Evolutionary conservation across 2,888 invertebrate species (phyloP).

Genomic region (Fissipunctia ypsillon): DNA sequence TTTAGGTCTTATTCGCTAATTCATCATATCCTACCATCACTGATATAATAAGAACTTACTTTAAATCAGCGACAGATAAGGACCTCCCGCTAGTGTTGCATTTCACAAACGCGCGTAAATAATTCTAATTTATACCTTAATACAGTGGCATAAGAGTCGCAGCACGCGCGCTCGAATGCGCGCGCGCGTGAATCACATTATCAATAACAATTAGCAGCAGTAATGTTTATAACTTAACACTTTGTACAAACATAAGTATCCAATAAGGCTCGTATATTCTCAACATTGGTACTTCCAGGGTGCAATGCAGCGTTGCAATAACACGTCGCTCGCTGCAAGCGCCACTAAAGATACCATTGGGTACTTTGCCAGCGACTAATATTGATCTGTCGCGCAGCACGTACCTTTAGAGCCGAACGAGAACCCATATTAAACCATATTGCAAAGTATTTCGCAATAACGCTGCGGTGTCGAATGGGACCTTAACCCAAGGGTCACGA

Average conservation of each 20-base stretch:
- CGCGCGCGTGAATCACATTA: neutral
- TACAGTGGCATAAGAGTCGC: conserved; percentile 8
- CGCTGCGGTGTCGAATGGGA: conserved; percentile 5
- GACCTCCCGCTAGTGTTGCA: neutral
- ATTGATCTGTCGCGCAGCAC: neutral
- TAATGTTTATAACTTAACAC: conserved; percentile 33
- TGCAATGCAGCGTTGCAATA: conserved; percentile 2
- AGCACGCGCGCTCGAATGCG: conserved; percentile 1
- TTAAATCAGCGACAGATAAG: conserved; percentile 10
- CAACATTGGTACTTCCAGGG: conserved; percentile 3
- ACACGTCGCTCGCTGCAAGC: neutral
- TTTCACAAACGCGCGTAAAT: conserved; percentile 4
- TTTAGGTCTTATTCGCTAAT: conserved; percentile 29
- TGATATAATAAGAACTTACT: conserved; percentile 14
- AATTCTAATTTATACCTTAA: conserved; percentile 22
- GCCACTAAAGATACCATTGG: conserved; percentile 1
- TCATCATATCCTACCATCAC: conserved; percentile 22
- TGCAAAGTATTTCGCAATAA: conserved; percentile 16
- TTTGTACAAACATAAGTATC: conserved; percentile 54
- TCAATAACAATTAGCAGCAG: conserved; percentile 20
- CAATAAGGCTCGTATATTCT: conserved; percentile 10
- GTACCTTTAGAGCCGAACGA: neutral
- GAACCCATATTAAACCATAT: conserved; percentile 10
- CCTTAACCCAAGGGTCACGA: neutral
- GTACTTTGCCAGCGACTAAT: neutral